These are phyloP conservation scores for Dipus sagitta DNA, from an alignment of 2,797 vertebrate species.

Conservation along the genomic window DNA sequence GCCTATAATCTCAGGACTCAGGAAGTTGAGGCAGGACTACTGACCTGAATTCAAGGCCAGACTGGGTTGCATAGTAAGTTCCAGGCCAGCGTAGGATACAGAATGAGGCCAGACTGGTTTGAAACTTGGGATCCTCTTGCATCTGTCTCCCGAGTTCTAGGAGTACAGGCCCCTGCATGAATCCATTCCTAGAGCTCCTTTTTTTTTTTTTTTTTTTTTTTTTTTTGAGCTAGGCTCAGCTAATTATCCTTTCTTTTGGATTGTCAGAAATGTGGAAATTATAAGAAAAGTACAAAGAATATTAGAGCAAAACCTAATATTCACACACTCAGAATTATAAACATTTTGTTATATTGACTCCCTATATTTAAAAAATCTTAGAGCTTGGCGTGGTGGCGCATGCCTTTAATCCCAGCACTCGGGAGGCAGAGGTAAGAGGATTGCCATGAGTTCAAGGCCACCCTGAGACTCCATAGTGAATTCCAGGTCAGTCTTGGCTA, in stretches of 20 bases:
- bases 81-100: not conserved
- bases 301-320: conserved; percentile 17
- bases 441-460: too few species aligned
- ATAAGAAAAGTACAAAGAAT: not conserved
- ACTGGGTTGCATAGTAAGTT: not conserved
- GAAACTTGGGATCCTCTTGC: not conserved
- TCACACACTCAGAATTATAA: not conserved
- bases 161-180: too few species aligned
- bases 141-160: too few species aligned
- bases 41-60: not conserved
- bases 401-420: too few species aligned
- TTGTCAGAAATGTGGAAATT: conserved; percentile 31
- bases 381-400: too few species aligned
- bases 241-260: conserved; percentile 24
- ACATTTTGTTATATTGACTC: conserved; percentile 29
- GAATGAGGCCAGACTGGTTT: not conserved
- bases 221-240: not conserved
- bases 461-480: too few species aligned
- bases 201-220: too few species aligned
- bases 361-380: conserved; percentile 31
- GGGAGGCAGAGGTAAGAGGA: too few species aligned
- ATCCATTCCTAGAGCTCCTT: too few species aligned
- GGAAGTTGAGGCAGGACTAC: not conserved
- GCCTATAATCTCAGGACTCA: not conserved
- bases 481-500: too few species aligned